Conservation (phyloP, 2,113 vertebrate genomes). For the Martes martes region DNA sequence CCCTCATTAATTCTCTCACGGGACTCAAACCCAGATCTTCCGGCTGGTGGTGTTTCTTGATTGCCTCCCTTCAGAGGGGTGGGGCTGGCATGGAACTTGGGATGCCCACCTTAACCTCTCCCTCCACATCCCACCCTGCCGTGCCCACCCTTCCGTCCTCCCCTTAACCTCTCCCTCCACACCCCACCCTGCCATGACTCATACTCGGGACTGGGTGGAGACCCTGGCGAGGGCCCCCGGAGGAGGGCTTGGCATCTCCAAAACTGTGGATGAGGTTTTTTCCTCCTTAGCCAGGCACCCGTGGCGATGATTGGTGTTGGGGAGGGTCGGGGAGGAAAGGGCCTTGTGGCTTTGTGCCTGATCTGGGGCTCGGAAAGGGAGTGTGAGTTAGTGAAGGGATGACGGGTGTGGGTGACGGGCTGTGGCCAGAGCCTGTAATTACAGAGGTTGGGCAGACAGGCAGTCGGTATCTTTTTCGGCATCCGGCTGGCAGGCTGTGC, state of each 20-base stretch:
- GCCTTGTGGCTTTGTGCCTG: background rate
- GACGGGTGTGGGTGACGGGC: slow-evolving; percentile 14
- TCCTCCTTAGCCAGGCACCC: slow-evolving; percentile 30
- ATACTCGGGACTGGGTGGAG: slow-evolving; percentile 69
- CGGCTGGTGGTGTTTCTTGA: background rate
- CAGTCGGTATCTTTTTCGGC: slow-evolving; percentile 64
- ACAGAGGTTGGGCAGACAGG: slow-evolving; percentile 61
- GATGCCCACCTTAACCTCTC: slow-evolving; percentile 48
- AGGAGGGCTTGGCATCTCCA: slow-evolving; percentile 59
- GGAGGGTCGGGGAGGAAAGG: slow-evolving; percentile 6
- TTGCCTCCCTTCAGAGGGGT: background rate
- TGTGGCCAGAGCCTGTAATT: slow-evolving; percentile 56
- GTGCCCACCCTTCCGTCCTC: slow-evolving; percentile 41
- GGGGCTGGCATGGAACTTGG: background rate
- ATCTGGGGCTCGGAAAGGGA: background rate
- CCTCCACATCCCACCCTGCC: slow-evolving; percentile 43
- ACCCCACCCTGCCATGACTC: slow-evolving; percentile 69
- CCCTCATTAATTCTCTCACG: background rate
- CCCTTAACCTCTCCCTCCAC: background rate
- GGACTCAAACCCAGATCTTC: background rate
- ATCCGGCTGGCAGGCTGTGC: slow-evolving; percentile 6
- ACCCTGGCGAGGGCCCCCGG: slow-evolving; percentile 64
- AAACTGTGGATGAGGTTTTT: slow-evolving; percentile 61
- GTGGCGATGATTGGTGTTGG: background rate
- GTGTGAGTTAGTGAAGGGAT: background rate